phyloP scores from a whole-genome alignment of 2,797 vertebrate genomes.

The Oreonectes daqikongensis region DNA sequence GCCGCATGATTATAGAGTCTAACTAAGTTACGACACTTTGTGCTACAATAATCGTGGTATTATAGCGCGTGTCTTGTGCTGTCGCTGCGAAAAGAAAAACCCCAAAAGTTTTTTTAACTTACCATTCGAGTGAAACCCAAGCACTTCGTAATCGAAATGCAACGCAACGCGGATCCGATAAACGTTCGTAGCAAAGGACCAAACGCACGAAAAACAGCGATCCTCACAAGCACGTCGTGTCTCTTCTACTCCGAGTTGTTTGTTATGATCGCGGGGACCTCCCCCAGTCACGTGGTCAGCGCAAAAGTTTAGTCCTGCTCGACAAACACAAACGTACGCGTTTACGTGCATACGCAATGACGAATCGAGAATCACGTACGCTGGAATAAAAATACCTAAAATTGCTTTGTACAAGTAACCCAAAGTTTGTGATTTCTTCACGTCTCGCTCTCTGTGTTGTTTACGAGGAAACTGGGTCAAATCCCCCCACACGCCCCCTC shows the following conservation, averaged over 20 bases:
- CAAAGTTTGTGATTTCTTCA: background rate
- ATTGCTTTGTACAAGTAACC: background rate
- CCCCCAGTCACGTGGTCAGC: conserved; percentile 19
- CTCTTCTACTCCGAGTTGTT: background rate
- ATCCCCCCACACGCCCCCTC: conserved; percentile 37
- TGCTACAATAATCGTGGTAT: background rate
- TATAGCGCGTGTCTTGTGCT: background rate
- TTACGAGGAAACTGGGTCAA: conserved; percentile 70
- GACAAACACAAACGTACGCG: background rate
- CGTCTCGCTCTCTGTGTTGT: background rate
- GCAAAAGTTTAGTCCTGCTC: background rate
- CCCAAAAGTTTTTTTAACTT: too few species aligned
- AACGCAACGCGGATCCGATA: background rate
- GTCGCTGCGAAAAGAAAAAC: too few species aligned
- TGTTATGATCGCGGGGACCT: conserved; percentile 25
- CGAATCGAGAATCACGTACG: background rate
- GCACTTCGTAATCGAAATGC: background rate
- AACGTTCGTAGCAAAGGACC: too few species aligned
- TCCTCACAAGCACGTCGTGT: background rate
- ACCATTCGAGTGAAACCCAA: background rate
- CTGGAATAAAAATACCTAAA: rapidly evolving
- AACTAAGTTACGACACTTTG: too few species aligned
- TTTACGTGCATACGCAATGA: background rate
- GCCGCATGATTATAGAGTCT: too few species aligned
- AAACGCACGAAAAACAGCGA: too few species aligned